A percentile compares a stretch with the other conserved stretches of the same genome.
Evolutionary conservation across 2,888 invertebrate genomes (phyloP).

Genomic region (Luffia ferchaultella): DNA sequence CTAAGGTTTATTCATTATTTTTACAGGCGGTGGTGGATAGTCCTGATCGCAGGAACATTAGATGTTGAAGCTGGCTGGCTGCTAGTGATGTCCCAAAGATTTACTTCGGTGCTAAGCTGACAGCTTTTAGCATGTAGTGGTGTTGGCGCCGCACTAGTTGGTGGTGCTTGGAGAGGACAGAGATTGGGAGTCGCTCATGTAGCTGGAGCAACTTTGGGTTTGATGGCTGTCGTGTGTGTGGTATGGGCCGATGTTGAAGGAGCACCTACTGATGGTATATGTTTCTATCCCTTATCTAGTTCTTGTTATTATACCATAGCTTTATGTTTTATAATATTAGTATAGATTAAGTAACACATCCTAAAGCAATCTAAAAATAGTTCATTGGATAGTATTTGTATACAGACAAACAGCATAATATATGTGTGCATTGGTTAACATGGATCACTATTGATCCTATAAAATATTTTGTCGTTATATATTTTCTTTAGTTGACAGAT

Average conservation of each 20-base stretch:
- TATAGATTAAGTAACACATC: too few relatives aligned
- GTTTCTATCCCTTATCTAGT: too few relatives aligned
- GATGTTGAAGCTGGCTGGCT: slow-evolving; percentile 90
- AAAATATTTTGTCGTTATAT: too few relatives aligned
- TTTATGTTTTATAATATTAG: too few relatives aligned
- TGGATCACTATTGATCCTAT: too few relatives aligned
- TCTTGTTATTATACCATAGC: too few relatives aligned
- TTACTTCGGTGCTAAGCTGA: slow-evolving; percentile 62
- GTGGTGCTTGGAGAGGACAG: slow-evolving; percentile 79
- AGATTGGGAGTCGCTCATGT: slow-evolving; percentile 79
- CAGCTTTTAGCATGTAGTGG: slow-evolving; percentile 87
- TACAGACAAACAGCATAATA: too few relatives aligned
- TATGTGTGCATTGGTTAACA: too few relatives aligned
- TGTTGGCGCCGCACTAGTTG: slow-evolving; percentile 83
- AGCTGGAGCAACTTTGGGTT: slow-evolving; percentile 79
- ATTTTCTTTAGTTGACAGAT: too few relatives aligned
- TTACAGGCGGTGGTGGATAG: slow-evolving; percentile 71
- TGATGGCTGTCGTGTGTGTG: slow-evolving; percentile 83
- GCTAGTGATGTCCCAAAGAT: slow-evolving; percentile 78
- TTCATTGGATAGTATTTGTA: too few relatives aligned
- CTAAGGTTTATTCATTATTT: too few relatives aligned
- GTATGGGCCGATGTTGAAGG: slow-evolving; percentile 85
- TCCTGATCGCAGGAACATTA: slow-evolving; percentile 77
- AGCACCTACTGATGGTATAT: slow-evolving; percentile 68
- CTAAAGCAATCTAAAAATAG: too few relatives aligned